Conservation (phyloP, 1,140 invertebrate genomes). For the Bombus cullumanus region DNA sequence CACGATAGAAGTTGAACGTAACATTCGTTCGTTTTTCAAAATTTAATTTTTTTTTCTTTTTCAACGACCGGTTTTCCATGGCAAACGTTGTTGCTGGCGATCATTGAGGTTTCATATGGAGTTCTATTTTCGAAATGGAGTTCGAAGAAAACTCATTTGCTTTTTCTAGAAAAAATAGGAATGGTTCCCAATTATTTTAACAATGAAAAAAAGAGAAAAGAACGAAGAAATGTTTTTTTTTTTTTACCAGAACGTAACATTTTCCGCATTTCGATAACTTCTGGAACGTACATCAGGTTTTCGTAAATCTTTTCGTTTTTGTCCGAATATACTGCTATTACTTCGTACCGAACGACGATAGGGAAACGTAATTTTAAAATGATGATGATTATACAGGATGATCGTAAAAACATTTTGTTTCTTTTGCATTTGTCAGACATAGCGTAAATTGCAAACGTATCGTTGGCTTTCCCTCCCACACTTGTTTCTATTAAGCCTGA, state of each 20-base stretch:
- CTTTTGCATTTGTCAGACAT: too few relatives aligned
- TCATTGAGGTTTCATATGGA: background rate
- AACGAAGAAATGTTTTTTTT: background rate
- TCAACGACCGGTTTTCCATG: background rate
- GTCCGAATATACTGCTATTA: background rate
- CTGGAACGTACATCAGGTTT: background rate
- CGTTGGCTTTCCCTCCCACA: too few relatives aligned
- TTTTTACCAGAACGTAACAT: too few relatives aligned
- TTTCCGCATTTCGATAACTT: background rate
- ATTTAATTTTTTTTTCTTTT: constrained; percentile 11
- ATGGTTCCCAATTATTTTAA: background rate
- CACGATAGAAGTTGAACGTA: background rate
- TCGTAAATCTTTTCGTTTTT: too few relatives aligned
- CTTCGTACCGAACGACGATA: background rate
- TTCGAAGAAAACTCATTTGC: background rate
- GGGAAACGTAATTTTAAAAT: background rate
- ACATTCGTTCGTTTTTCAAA: background rate
- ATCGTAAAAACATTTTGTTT: background rate
- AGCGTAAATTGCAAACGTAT: too few relatives aligned
- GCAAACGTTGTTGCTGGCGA: background rate
- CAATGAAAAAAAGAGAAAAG: background rate
- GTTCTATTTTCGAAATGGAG: background rate
- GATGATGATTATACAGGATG: background rate
- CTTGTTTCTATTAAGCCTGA: too few relatives aligned
- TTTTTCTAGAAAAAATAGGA: background rate